phyloP scores from a whole-genome alignment of 2,113 vertebrate genomes.

The Clupea harengus region DNA sequence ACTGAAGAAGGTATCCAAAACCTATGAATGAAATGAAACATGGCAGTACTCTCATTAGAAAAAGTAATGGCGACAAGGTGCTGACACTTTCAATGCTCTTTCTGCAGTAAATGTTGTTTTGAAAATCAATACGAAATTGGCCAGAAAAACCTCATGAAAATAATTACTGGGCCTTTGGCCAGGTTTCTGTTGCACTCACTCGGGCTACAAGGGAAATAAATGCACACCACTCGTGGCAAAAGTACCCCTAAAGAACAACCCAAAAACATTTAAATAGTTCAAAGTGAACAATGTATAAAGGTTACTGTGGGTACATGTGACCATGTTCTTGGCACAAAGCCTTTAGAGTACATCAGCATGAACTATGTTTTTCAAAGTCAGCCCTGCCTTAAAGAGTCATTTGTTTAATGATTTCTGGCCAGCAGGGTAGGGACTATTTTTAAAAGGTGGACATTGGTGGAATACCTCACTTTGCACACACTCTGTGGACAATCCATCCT shows the following conservation, averaged over 20 bases:
- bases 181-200: background rate
- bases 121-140: constrained; percentile 8
- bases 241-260: constrained; percentile 50
- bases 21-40: background rate
- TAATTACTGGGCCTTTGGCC: background rate
- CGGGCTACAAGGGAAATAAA: background rate
- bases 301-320: constrained; percentile 60
- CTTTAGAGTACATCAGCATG: constrained; percentile 55
- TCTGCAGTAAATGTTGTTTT: constrained; percentile 13
- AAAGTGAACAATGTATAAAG: constrained; percentile 40
- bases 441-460: constrained; percentile 52
- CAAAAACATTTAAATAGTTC: constrained; percentile 57
- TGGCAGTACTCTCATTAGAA: background rate
- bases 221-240: background rate
- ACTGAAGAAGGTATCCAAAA: background rate
- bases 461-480: constrained; percentile 49
- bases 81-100: background rate
- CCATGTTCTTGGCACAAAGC: constrained; percentile 62
- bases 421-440: constrained; percentile 65
- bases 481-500: background rate
- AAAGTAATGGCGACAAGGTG: background rate
- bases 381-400: constrained; percentile 66
- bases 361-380: constrained; percentile 66
- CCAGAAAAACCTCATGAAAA: constrained; percentile 8
- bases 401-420: constrained; percentile 70